A percentile compares a stretch with the other conserved stretches of the same genome.
phyloP scores from a whole-genome alignment of 2,113 vertebrate genomes.

The Halichoerus grypus region DNA sequence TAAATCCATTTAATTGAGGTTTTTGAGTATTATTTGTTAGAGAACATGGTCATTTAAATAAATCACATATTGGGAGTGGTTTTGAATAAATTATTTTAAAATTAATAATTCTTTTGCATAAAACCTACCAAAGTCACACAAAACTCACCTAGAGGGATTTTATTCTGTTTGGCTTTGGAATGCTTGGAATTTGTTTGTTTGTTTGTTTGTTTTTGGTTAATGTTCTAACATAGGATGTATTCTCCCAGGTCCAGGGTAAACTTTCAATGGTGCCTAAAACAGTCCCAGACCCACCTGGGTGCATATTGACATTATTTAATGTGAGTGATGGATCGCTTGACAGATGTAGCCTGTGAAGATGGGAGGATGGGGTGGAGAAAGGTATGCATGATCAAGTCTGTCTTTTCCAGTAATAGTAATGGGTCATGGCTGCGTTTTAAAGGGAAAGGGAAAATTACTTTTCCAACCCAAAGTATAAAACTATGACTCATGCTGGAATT shows the following conservation, averaged over 20 bases:
- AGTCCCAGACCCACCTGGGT: neutral
- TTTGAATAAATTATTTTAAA: constrained; percentile 22
- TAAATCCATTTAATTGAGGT: neutral
- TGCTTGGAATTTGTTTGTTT: neutral
- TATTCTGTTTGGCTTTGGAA: constrained; percentile 54
- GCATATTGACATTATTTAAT: neutral
- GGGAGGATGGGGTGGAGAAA: neutral
- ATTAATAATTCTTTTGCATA: constrained; percentile 50
- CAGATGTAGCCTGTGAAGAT: neutral
- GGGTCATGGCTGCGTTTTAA: constrained; percentile 57
- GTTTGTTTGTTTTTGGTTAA: neutral
- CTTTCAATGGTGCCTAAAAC: neutral
- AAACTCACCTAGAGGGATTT: constrained; percentile 16
- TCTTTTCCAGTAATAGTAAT: constrained; percentile 45
- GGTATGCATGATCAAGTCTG: neutral
- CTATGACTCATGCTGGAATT: constrained; percentile 72
- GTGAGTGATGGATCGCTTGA: constrained; percentile 18
- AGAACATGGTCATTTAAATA: neutral
- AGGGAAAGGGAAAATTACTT: constrained; percentile 62
- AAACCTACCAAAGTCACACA: neutral
- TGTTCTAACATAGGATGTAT: constrained; percentile 25
- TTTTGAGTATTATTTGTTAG: neutral
- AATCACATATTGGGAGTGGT: neutral
- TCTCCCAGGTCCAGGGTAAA: neutral
- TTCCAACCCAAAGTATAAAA: constrained; percentile 71